Base-by-base conservation (phyloP, 2,888 invertebrate genomes). In the Aelia acuminata region DNA sequence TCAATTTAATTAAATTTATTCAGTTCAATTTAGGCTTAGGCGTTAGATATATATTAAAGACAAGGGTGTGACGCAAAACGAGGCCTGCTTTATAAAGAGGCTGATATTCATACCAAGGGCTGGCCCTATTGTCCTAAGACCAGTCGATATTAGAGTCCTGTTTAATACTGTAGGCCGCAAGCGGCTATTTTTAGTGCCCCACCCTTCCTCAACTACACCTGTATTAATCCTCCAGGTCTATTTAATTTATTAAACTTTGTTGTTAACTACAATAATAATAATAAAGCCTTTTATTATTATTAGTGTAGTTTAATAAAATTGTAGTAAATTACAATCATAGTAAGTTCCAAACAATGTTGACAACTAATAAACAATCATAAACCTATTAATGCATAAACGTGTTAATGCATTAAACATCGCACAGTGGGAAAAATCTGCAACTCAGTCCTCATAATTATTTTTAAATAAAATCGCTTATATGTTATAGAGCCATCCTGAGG, bases 91-190 rank as follows among this genome's bases (percentile, higher is more conserved):
- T 70, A 70, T 70, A 70, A 35, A 70, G 63, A 35, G 26, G 31
- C 80, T 43, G 80, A 43, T 80, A 80, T 43, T 43, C 43, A 80
- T 80, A 43, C n/a, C 43, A 39, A 39, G 43, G 43, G 18, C 80
- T 43, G 43, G 80, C 80, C 43, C 80, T 80, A 80, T 80, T 80
- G 80, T 80, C 80, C 80, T 80, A 80, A 80, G 43, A n/a, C n/a
- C 43, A 80, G 80, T 80, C 80, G 80, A 80, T 80, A 80, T 80
- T 80, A 80, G 43, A 80, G 11, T 47, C 80, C 43, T 47, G 39
- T 80, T 80, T 80, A 80, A 80, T 80, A 80, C 43, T 80, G 80
- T 80, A 80, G 22, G 0, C 43, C 18, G 35, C 43, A 3, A n/a
- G 43, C n/a, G 20, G 43, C 80, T 80, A 80, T 80, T 80, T 80